Base-by-base conservation (phyloP, 2,113 vertebrate genomes). In the Pseudorhombus dupliciocellatus region DNA sequence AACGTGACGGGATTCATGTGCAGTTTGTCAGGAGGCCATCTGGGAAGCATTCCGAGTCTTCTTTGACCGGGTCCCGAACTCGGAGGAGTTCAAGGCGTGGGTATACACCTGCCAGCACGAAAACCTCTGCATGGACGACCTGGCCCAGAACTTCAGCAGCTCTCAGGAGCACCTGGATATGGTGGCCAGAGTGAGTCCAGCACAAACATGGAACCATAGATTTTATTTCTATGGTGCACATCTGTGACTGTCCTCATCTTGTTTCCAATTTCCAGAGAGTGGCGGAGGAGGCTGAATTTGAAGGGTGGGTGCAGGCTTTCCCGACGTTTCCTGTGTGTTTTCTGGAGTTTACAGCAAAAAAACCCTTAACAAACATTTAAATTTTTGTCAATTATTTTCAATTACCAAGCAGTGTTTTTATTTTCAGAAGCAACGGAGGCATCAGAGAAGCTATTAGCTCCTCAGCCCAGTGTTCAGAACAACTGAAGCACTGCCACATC, bases 21-120 rank as follows among this genome's bases (percentile, higher is more conserved):
- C 89, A 99, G 96, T 98, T 67, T 98, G 97, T 84, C 98, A 98
- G 90, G 96, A 98, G 89, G 96, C 93, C 2, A 95, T 97, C 9
- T 99, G 98, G 98, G 96, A 98, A 90, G 97, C 97, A 1, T 98
- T 96, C 77, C 93, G 94, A 40, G 93, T 98, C 86, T 99, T 99
- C 88, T 86, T 97, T 90, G 96, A 98, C 92, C 90, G 95, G 66
- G 95, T 98, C 71, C 97, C 98, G 25, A 94, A 94, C 79, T 92
- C 94, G 15, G 90, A 88, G n/a, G 97, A 99, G 88, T 97, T 97
- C 89, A 92, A 95, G 67, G 84, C 91, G 70, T 98, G 97, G 97
- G 94, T 99, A 54, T 91, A 90, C 75, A 80, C 93, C 87, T 99
- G 98, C 87, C 97, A 97, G 77, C 92, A 86, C 65, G 94, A 97